A percentile compares a stretch with the other conserved stretches of the same genome.
Evolutionary conservation across 1,140 invertebrate species (phyloP).

Genomic region (Spodoptera litura): DNA sequence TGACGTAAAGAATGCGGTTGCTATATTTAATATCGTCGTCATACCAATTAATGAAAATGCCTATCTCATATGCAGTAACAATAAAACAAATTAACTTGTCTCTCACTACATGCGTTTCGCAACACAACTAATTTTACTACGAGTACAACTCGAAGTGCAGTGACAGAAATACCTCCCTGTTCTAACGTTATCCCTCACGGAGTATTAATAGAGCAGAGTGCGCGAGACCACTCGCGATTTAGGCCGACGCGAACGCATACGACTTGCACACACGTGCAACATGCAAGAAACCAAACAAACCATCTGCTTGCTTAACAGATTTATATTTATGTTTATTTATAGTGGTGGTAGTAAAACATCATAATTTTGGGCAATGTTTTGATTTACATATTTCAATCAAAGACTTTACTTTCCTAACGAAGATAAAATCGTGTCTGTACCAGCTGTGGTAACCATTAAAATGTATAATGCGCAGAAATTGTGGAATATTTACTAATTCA

Average conservation of each 20-base stretch:
- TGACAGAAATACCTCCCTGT: slow-evolving; percentile 70
- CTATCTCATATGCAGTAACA: neutral
- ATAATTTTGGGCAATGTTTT: slow-evolving; percentile 27
- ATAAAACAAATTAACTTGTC: slow-evolving; percentile 6
- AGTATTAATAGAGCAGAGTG: slow-evolving; percentile 66
- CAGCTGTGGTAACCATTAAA: slow-evolving; percentile 9
- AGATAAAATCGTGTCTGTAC: neutral
- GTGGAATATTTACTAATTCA: neutral
- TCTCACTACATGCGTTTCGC: slow-evolving; percentile 15
- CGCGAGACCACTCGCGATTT: slow-evolving; percentile 61
- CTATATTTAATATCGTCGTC: neutral
- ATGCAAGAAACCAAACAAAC: slow-evolving; percentile 49
- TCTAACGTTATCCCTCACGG: slow-evolving; percentile 66
- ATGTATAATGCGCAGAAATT: neutral
- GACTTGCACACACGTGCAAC: slow-evolving; percentile 50
- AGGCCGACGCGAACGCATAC: slow-evolving; percentile 61
- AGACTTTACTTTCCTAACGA: neutral
- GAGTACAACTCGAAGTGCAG: slow-evolving; percentile 42
- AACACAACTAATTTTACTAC: slow-evolving; percentile 49
- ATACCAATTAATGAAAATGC: slow-evolving; percentile 5
- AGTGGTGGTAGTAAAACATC: slow-evolving; percentile 22
- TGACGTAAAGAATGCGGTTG: neutral
- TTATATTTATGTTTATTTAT: slow-evolving; percentile 39
- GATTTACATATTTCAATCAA: slow-evolving; percentile 20
- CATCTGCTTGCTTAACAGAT: slow-evolving; percentile 41